Conservation (phyloP, 2,797 vertebrate genomes). For the Cynodonichthys magdalenae region DNA sequence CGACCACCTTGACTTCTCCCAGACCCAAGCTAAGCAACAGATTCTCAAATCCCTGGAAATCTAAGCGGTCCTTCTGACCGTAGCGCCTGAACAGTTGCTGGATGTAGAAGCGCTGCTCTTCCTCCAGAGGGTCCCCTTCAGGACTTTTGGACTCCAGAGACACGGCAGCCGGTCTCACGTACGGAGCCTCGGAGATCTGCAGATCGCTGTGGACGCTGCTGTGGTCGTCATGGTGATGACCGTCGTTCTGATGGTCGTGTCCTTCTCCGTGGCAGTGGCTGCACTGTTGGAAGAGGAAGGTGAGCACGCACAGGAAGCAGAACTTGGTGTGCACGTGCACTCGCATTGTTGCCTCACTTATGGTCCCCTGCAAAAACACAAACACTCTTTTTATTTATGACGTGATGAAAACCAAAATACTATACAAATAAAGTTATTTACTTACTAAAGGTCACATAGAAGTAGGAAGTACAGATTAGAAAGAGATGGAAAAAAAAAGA, state of each 20-base stretch:
- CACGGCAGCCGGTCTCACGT: slow-evolving; percentile 63
- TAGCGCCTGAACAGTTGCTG: slow-evolving; percentile 92
- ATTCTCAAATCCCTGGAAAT: slow-evolving; percentile 92
- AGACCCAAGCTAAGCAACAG: slow-evolving; percentile 91
- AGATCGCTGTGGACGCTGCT: slow-evolving; percentile 80
- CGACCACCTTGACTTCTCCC: slow-evolving; percentile 91
- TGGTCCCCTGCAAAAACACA: slow-evolving; percentile 73
- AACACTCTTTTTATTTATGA: background rate
- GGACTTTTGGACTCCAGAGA: slow-evolving; percentile 54
- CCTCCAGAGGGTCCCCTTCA: slow-evolving; percentile 81
- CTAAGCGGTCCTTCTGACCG: slow-evolving; percentile 88
- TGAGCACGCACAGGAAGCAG: slow-evolving; percentile 97
- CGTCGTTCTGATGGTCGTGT: slow-evolving; percentile 74
- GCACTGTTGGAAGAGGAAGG: slow-evolving; percentile 93
- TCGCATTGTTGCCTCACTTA: slow-evolving; percentile 88
- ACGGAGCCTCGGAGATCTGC: slow-evolving; percentile 87
- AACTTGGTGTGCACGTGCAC: slow-evolving; percentile 95
- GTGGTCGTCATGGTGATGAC: slow-evolving; percentile 55
- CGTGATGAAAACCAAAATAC: no score
- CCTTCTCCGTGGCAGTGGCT: slow-evolving; percentile 88
- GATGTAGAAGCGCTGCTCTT: slow-evolving; percentile 93
- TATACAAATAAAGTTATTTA: no score
- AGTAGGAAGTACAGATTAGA: no score
- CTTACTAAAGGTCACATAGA: no score
- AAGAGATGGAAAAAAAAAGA: no score